Conservation (phyloP, 2,113 vertebrate species). For the Daphoenositta chrysoptera region DNA sequence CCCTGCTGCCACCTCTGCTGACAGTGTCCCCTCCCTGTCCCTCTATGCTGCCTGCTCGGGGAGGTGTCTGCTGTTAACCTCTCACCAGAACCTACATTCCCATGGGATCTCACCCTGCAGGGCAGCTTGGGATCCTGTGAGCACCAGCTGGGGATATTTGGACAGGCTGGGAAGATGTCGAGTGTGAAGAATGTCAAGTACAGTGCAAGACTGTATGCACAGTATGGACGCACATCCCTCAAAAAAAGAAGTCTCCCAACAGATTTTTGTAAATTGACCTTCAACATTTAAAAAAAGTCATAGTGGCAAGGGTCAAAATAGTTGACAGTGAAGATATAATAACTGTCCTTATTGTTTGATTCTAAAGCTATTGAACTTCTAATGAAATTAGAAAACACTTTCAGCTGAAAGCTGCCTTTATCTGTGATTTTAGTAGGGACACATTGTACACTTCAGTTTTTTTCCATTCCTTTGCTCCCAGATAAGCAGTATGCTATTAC, state of each 20-base stretch:
- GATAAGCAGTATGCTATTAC: slow-evolving; percentile 77
- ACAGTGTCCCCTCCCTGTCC: background rate
- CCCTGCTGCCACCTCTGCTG: background rate
- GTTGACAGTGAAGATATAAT: background rate
- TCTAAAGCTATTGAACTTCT: background rate
- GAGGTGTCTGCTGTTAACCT: background rate
- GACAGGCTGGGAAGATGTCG: background rate
- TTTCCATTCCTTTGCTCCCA: slow-evolving; percentile 75
- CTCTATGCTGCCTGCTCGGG: background rate
- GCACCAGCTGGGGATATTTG: background rate
- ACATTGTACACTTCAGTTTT: slow-evolving; percentile 59
- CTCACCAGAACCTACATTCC: background rate
- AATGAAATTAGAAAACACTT: slow-evolving; percentile 26
- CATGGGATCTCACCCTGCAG: background rate
- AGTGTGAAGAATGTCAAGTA: slow-evolving; percentile 31
- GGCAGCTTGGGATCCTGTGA: background rate
- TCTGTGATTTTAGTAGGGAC: slow-evolving; percentile 56
- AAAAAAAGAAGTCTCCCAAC: background rate
- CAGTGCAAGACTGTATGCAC: background rate
- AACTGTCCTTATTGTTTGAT: background rate
- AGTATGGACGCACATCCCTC: background rate
- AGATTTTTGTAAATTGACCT: background rate
- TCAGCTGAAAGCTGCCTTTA: slow-evolving; percentile 37
- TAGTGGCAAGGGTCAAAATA: background rate
- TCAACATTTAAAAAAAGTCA: background rate